Evolutionary conservation across 53 echinoderm and acorn worm genomes (phyloP).

Genomic region (Hippasteria phrygiana): DNA sequence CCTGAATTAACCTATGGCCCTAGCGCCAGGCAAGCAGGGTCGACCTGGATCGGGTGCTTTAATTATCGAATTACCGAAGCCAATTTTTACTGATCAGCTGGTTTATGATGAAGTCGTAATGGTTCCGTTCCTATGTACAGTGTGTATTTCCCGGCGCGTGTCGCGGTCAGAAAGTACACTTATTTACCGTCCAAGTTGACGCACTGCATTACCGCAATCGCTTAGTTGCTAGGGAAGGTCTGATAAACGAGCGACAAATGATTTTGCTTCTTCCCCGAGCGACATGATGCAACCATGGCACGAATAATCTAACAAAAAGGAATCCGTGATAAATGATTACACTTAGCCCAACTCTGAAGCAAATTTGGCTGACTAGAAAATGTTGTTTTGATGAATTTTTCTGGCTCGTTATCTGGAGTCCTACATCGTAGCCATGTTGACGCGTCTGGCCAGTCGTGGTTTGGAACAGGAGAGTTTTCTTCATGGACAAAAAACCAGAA

Average conservation of each 20-base stretch:
- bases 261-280: not conserved
- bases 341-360: not conserved
- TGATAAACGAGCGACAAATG: not conserved
- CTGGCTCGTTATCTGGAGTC: not conserved
- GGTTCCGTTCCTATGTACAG: not conserved
- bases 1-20: not conserved
- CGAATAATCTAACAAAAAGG: not conserved
- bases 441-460: not conserved
- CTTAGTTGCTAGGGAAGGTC: not conserved
- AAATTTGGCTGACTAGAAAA: not conserved
- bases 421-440: not conserved
- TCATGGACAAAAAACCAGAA: not conserved
- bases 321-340: constrained; percentile 9
- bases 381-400: not conserved
- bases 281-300: not conserved
- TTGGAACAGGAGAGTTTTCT: not conserved
- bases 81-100: not conserved
- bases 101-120: not conserved
- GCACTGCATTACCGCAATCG: not conserved
- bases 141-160: not conserved
- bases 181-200: not conserved
- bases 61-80: not conserved
- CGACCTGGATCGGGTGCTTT: not conserved
- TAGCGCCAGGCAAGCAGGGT: not conserved
- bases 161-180: not conserved